Conservation (phyloP, 2,888 invertebrate genomes). For the Pseudococcus jackbeardsleyi region DNA sequence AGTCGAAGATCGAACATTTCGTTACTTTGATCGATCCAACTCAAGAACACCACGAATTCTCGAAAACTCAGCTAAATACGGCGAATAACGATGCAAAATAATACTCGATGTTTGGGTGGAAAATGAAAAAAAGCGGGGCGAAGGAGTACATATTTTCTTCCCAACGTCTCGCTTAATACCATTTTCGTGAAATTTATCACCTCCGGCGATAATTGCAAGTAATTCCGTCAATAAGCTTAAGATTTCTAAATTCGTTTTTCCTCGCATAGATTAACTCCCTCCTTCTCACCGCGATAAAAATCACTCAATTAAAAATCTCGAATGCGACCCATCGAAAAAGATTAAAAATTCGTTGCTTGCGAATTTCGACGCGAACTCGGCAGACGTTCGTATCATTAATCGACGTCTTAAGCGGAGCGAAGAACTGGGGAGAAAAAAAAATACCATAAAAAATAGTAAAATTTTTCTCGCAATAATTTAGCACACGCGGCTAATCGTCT, state of each 20-base stretch:
- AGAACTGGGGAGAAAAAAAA: not conserved
- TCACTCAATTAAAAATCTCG: not conserved
- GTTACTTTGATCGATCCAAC: not conserved
- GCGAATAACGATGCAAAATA: not conserved
- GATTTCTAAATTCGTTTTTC: not conserved
- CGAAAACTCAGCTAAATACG: not conserved
- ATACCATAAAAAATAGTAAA: not conserved
- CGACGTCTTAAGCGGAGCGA: not conserved
- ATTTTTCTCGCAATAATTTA: slow-evolving; percentile 12
- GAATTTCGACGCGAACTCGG: not conserved
- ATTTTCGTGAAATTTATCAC: not conserved
- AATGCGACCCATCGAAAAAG: not conserved
- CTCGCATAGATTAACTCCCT: not conserved
- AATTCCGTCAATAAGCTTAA: not conserved
- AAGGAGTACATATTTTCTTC: not conserved
- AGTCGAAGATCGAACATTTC: too few species aligned
- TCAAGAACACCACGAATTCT: not conserved
- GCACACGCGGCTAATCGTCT: not conserved
- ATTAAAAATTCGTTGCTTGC: not conserved
- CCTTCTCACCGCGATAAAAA: not conserved
- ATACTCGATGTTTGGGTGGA: not conserved
- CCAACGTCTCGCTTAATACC: not conserved
- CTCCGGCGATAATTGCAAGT: not conserved
- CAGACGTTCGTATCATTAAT: slow-evolving; percentile 19
- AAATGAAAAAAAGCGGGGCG: not conserved